Evolutionary conservation across 2,113 vertebrate species (phyloP), one percentile per base, ranked within the genome.

Genomic region (Atractosteus spatula): DNA sequence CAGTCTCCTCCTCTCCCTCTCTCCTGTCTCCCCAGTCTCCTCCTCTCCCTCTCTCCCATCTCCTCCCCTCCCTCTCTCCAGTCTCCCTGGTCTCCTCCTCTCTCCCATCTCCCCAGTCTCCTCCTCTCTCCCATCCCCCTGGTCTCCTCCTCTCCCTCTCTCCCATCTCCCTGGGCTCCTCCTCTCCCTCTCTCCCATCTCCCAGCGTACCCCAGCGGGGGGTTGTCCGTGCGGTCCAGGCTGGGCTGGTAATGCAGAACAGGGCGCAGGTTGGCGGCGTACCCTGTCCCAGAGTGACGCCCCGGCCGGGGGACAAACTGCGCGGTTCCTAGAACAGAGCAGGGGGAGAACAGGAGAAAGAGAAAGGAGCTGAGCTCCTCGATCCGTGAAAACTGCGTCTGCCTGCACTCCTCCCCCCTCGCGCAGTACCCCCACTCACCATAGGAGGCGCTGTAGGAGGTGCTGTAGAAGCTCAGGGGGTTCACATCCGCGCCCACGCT

Each of bases 201-300:
- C 68, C 57, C 66, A 62, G 71, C 83, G 80, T 71, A 90, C 86
- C 82, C 82, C 69, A 82, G 74, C 11, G 68, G 74, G 51, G 81
- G 83, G 78, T 80, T 88, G 76, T 81, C 83, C 62, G 2, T 70
- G 62, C 43, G 66, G 47, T 78, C 74, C 59, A 80, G 61, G 66
- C 75, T 76, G 72, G 83, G 77, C 4, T 43, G 80, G 77, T 85
- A 81, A 75, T 67, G 76, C 3, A 84, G 6, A 54, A 71, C 82
- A 6, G 81, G 82, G 68, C 80, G 83, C 17, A 81, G 79, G 75
- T 85, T 86, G 64, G 80, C 68, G 13, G 73, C 76, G 74, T 74
- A 86, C 11, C 84, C 85, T 0, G 82, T 75, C 7, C 2, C 41
- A 67, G 57, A 56, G 62, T 74, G 74, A 70, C 71, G 65, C n/a